phyloP scores from a whole-genome alignment of 2,797 vertebrate genomes.

The Scarus forsteni region DNA sequence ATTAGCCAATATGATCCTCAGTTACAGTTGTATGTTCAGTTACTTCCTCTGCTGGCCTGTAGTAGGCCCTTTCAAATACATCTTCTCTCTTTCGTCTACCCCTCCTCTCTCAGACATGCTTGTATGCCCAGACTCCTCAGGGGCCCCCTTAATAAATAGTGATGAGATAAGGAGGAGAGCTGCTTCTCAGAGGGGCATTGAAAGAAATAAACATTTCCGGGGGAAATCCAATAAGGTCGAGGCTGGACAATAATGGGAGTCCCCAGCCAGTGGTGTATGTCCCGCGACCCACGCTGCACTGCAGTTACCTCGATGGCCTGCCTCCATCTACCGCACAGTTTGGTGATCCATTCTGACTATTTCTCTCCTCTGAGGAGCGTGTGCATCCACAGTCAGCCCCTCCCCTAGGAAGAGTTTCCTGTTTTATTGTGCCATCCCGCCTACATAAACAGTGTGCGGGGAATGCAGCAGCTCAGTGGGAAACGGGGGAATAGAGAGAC shows the following conservation, averaged over 20 bases:
- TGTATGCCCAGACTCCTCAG: constrained; percentile 47
- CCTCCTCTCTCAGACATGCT: constrained; percentile 38
- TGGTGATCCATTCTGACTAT: constrained; percentile 51
- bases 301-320: constrained; percentile 33
- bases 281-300: constrained; percentile 24
- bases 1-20: no score
- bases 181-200: constrained; percentile 65
- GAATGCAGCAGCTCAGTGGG: constrained; percentile 62
- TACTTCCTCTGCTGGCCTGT: no score
- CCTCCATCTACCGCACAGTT: constrained; percentile 36
- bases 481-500: constrained; percentile 34
- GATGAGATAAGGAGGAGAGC: constrained; percentile 77
- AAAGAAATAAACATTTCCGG: constrained; percentile 76
- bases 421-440: constrained; percentile 60
- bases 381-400: constrained; percentile 54
- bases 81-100: constrained; percentile 6
- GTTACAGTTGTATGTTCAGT: no score
- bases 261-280: constrained; percentile 55
- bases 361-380: constrained; percentile 45
- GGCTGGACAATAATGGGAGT: constrained; percentile 62
- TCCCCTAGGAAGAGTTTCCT: constrained; percentile 43
- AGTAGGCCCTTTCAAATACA: no score
- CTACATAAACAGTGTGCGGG: constrained; percentile 63
- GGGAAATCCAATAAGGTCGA: constrained; percentile 77
- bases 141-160: constrained; percentile 77